These are phyloP conservation scores for Ectemnius continuus DNA, from an alignment of 2,888 invertebrate genomes.

Conservation along the genomic window DNA sequence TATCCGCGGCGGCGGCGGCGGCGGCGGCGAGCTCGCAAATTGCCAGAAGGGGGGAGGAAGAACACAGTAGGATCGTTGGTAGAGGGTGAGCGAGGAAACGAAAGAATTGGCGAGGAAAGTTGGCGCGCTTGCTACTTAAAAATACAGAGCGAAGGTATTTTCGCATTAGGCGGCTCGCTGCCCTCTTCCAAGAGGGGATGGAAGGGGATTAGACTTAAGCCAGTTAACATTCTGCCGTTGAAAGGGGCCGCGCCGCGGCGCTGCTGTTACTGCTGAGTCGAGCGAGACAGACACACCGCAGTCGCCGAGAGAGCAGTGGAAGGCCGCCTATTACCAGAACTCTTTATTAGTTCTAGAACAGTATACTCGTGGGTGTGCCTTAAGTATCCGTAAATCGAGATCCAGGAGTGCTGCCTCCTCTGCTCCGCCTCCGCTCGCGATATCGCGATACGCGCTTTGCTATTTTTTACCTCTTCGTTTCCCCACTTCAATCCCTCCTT, in stretches of 20 bases:
- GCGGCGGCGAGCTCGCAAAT: slow-evolving; percentile 20
- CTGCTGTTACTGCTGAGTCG: too few relatives aligned
- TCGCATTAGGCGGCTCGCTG: too few relatives aligned
- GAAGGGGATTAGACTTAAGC: too few relatives aligned
- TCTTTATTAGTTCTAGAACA: slow-evolving; percentile 33
- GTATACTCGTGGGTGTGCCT: slow-evolving; percentile 50
- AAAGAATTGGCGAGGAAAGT: background rate
- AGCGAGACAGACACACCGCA: background rate
- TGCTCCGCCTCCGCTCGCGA: slow-evolving; percentile 46
- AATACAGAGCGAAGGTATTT: slow-evolving; percentile 15
- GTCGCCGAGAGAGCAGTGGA: background rate
- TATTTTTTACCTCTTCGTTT: slow-evolving; percentile 10
- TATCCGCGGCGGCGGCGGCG: too few relatives aligned
- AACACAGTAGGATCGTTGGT: too few relatives aligned
- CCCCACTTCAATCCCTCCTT: background rate
- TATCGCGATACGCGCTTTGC: slow-evolving; percentile 41
- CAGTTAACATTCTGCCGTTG: too few relatives aligned
- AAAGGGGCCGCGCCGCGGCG: too few relatives aligned
- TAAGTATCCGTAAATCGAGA: slow-evolving; percentile 54
- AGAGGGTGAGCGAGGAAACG: too few relatives aligned
- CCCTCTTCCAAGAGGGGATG: too few relatives aligned
- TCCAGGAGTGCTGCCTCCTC: slow-evolving; percentile 50
- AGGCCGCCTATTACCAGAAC: slow-evolving; percentile 33
- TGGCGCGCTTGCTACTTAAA: background rate
- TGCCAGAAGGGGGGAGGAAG: slow-evolving; percentile 1